These are phyloP conservation scores for Cetonia aurata DNA, from an alignment of 2,888 invertebrate genomes.

Conservation along the genomic window DNA sequence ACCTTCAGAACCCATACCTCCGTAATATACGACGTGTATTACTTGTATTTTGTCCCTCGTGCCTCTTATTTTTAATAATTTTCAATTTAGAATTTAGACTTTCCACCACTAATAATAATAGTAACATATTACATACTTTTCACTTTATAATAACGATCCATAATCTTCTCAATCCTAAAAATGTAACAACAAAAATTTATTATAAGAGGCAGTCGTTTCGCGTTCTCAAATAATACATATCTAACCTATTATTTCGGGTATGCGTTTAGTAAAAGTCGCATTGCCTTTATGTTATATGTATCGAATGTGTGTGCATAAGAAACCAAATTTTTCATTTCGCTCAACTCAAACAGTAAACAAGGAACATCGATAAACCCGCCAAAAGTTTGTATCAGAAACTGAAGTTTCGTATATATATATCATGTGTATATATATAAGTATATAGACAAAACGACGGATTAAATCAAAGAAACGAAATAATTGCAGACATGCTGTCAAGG, in stretches of 20 bases:
- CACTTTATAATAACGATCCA: conserved; percentile 18
- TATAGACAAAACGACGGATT: conserved; percentile 49
- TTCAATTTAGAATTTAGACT: too few species aligned
- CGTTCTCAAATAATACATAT: conserved; percentile 21
- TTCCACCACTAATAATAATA: conserved; percentile 3
- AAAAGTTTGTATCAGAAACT: conserved; percentile 55
- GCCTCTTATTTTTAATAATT: conserved; percentile 16
- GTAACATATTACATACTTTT: conserved; percentile 6
- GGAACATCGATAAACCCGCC: conserved; percentile 61
- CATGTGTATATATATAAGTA: conserved; percentile 51
- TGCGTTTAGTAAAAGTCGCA: conserved; percentile 42
- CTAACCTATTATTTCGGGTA: conserved; percentile 20
- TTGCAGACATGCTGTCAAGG: conserved; percentile 58
- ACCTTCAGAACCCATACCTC: conserved; percentile 56
- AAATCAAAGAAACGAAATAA: conserved; percentile 47
- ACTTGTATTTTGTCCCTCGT: background rate
- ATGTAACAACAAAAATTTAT: conserved; percentile 11
- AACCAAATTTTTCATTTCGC: conserved; percentile 63
- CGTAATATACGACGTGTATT: conserved; percentile 22
- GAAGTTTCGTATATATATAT: conserved; percentile 25
- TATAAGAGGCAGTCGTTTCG: conserved; percentile 16
- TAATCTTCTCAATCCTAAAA: conserved; percentile 25
- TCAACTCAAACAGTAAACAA: conserved; percentile 56
- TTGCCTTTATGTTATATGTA: conserved; percentile 54
- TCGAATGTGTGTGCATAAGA: conserved; percentile 68